A percentile compares a stretch with the other conserved stretches of the same genome.
phyloP scores from a whole-genome alignment of 2,797 vertebrate species.

The Allobates femoralis region DNA sequence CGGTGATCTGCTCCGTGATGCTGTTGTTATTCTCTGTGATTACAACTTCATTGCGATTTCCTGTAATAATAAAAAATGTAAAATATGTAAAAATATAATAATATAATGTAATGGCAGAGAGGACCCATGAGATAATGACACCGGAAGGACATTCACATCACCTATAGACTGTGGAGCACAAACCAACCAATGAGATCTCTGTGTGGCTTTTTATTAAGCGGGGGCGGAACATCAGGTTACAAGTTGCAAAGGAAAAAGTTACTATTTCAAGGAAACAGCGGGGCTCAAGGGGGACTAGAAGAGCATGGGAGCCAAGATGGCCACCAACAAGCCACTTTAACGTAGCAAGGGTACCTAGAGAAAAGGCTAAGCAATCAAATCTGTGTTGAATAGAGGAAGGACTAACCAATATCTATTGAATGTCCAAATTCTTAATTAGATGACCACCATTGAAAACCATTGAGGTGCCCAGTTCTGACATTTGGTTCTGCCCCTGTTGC shows the following conservation, averaged over 20 bases:
- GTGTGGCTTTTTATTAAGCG: neutral
- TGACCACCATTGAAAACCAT: too few species aligned
- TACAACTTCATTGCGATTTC: conserved; percentile 93
- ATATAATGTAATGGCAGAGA: neutral
- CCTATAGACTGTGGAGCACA: neutral
- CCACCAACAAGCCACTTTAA: too few species aligned
- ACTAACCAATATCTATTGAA: too few species aligned
- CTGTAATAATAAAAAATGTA: conserved; percentile 74
- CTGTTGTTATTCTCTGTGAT: conserved; percentile 97
- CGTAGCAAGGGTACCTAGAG: too few species aligned
- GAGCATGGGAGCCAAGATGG: neutral
- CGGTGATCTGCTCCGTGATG: conserved; percentile 98
- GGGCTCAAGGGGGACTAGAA: too few species aligned
- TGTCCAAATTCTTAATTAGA: too few species aligned
- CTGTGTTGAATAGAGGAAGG: too few species aligned
- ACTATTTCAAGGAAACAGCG: too few species aligned
- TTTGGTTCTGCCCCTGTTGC: too few species aligned
- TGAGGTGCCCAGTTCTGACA: too few species aligned
- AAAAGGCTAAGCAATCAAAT: too few species aligned
- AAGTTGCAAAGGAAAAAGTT: too few species aligned
- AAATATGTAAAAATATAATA: neutral
- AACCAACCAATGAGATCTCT: neutral
- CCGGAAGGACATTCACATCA: neutral
- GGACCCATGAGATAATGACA: neutral
- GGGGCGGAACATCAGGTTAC: neutral